Percentiles rank a stretch among this genome's conserved stretches.
Conservation (phyloP, 2,113 vertebrate species). For the Gnathonemus echidnorhynchus region DNA sequence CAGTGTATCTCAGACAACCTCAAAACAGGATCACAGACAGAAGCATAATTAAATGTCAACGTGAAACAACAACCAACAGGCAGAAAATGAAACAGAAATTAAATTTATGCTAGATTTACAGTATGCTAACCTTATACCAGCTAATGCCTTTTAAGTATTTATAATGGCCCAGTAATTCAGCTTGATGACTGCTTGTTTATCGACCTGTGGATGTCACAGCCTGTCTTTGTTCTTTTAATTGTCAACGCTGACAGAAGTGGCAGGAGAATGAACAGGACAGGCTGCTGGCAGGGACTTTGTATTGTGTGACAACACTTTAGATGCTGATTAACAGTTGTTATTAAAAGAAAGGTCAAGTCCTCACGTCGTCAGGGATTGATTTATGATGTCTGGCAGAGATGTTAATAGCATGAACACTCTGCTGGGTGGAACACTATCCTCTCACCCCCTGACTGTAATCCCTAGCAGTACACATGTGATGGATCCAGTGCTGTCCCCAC, state of each 20-base stretch:
- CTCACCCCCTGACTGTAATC: neutral
- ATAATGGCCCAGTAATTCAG: neutral
- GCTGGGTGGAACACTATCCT: neutral
- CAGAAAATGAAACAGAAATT: neutral
- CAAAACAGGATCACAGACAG: neutral
- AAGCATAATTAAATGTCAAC: neutral
- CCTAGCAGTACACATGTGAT: neutral
- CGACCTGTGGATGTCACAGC: neutral
- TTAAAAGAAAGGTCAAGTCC: neutral
- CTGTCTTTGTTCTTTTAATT: neutral
- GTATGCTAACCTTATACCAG: neutral
- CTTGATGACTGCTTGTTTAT: neutral
- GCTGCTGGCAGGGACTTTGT: neutral
- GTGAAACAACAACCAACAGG: neutral
- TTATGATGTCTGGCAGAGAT: neutral
- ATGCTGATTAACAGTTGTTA: neutral
- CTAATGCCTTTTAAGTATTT: neutral
- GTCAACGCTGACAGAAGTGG: neutral
- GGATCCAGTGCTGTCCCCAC: neutral
- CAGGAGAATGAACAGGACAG: neutral
- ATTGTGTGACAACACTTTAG: neutral
- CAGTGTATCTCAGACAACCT: neutral
- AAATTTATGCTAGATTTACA: neutral
- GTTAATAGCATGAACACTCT: neutral
- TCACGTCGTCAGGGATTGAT: neutral